These are phyloP conservation scores for Sapajus apella DNA, from an alignment of 2,113 vertebrate species.

Conservation along the genomic window DNA sequence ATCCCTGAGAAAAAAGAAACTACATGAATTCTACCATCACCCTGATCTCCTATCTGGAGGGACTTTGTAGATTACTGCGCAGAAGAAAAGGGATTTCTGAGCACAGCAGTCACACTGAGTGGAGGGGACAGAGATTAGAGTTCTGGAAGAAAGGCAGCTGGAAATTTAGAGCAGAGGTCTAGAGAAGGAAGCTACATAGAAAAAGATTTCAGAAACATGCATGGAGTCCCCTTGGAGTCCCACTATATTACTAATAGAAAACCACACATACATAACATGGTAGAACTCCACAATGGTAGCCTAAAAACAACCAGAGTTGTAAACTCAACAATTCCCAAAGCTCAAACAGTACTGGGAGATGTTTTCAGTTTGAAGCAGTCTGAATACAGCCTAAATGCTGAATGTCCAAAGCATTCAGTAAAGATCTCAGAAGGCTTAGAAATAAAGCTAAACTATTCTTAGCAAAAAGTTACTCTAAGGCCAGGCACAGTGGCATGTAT, in stretches of 20 bases:
- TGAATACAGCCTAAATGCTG: background rate
- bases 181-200: background rate
- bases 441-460: background rate
- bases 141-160: background rate
- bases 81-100: background rate
- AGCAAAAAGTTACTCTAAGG: constrained; percentile 10
- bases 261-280: background rate
- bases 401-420: background rate
- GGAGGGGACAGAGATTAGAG: background rate
- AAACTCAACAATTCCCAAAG: background rate
- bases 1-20: constrained; percentile 27
- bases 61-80: background rate
- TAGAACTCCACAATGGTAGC: background rate
- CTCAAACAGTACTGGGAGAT: background rate
- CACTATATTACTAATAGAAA: background rate
- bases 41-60: background rate
- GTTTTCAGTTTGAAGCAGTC: background rate
- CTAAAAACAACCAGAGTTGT: background rate
- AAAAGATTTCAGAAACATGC: constrained; percentile 7
- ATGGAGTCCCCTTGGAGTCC: background rate
- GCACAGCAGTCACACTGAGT: background rate
- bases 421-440: background rate
- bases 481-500: too few species aligned
- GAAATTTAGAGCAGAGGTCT: background rate
- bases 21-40: background rate